These are phyloP conservation scores for Tanytarsus gracilentus DNA, from an alignment of 2,888 invertebrate genomes.

Conservation along the genomic window DNA sequence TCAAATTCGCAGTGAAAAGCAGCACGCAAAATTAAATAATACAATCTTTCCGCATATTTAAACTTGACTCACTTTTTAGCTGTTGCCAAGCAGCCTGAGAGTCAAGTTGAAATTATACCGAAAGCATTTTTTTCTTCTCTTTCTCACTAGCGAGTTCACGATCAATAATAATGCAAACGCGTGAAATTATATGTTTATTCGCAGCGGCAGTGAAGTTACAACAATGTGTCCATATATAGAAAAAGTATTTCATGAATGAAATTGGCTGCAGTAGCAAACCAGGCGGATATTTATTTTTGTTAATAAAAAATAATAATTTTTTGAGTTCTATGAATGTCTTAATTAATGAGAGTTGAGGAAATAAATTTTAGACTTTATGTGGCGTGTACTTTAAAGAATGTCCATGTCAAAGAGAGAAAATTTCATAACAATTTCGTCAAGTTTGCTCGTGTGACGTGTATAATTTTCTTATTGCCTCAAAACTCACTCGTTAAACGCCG, in stretches of 20 bases:
- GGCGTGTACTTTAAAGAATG: too few species aligned
- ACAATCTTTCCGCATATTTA: constrained; percentile 24
- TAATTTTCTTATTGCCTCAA: too few species aligned
- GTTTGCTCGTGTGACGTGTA: too few species aligned
- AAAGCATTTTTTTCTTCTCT: not conserved
- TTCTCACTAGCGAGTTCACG: constrained; percentile 7
- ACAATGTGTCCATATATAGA: not conserved
- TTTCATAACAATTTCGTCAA: too few species aligned
- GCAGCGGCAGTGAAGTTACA: not conserved
- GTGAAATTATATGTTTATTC: not conserved
- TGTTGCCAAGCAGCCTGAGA: not conserved
- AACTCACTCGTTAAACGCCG: too few species aligned
- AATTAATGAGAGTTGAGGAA: too few species aligned
- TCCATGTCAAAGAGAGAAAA: too few species aligned
- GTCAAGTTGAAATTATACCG: constrained; percentile 22
- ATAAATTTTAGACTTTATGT: too few species aligned
- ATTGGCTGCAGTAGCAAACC: not conserved
- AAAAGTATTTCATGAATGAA: not conserved
- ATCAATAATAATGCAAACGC: not conserved
- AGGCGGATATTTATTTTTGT: too few species aligned
- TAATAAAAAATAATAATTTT: too few species aligned
- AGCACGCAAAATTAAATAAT: not conserved
- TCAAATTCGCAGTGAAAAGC: too few species aligned
- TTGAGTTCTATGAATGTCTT: too few species aligned
- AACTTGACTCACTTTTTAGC: constrained; percentile 15